Evolutionary conservation across 2,797 vertebrate species (phyloP).

Genomic region (Falco columbarius): DNA sequence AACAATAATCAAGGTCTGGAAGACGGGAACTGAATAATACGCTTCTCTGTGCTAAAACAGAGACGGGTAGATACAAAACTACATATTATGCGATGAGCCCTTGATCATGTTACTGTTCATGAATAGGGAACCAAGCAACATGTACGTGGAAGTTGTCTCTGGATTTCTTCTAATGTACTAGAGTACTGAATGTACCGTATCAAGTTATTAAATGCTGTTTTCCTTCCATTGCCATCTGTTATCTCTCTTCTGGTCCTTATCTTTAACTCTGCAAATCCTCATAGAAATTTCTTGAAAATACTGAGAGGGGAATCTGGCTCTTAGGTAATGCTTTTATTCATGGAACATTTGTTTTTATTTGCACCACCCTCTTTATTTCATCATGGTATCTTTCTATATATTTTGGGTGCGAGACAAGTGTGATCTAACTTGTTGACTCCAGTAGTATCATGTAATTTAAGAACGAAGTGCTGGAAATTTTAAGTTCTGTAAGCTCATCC

Average conservation of each 20-base stretch:
- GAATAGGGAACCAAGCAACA: slow-evolving; percentile 17
- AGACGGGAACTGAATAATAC: neutral
- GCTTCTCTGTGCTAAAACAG: neutral
- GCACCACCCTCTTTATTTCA: neutral
- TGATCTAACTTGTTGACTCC: neutral
- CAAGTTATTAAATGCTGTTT: slow-evolving; percentile 62
- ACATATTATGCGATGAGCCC: neutral
- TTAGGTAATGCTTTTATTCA: neutral
- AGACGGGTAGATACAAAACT: neutral
- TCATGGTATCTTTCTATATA: neutral
- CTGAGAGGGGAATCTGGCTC: neutral
- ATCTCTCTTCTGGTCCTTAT: slow-evolving; percentile 63
- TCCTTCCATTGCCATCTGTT: slow-evolving; percentile 66
- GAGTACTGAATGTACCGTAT: slow-evolving; percentile 61
- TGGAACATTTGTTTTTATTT: neutral
- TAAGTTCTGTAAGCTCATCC: neutral
- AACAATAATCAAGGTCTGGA: neutral
- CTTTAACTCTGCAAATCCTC: slow-evolving; percentile 57
- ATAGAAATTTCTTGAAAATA: slow-evolving; percentile 33
- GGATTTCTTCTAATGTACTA: slow-evolving; percentile 17
- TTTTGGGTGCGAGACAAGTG: neutral
- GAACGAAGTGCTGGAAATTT: neutral
- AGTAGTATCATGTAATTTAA: neutral
- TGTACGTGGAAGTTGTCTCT: slow-evolving; percentile 24
- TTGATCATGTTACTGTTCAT: slow-evolving; percentile 26